Evolutionary conservation across 1,140 invertebrate genomes (phyloP).

Genomic region (Diuraphis noxia): DNA sequence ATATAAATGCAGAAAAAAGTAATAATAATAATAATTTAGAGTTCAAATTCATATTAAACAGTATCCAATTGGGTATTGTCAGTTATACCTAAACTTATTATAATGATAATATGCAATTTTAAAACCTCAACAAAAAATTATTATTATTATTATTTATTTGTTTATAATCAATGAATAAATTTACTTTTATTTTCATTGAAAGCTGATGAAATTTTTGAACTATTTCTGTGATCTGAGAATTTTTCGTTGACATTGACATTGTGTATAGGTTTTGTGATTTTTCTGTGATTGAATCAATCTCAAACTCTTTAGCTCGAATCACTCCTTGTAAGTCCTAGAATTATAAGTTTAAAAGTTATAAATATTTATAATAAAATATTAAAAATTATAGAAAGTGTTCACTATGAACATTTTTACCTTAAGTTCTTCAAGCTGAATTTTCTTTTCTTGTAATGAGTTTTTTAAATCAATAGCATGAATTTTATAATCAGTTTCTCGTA

Average conservation of each 20-base stretch:
- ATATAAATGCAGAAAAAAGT: background rate
- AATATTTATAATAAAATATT: background rate
- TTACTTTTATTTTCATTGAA: conserved; percentile 80
- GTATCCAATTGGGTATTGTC: background rate
- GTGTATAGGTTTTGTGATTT: conserved; percentile 82
- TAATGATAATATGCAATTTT: background rate
- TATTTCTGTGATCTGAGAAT: conserved; percentile 81
- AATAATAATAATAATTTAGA: background rate
- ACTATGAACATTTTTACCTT: conserved; percentile 59
- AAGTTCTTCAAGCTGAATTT: conserved; percentile 78
- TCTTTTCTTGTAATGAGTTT: conserved; percentile 79
- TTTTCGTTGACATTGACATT: conserved; percentile 66
- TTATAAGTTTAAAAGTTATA: conserved; percentile 7
- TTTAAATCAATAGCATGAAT: conserved; percentile 88
- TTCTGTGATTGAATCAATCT: conserved; percentile 91
- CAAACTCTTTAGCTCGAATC: conserved; percentile 85
- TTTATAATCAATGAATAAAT: background rate
- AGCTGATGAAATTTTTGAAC: conserved; percentile 89
- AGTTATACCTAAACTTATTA: background rate
- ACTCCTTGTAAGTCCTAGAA: conserved; percentile 78
- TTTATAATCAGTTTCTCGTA: conserved; percentile 83
- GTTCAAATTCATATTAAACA: background rate
- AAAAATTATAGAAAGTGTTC: background rate
- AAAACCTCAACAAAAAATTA: background rate
- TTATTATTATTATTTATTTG: background rate